These are phyloP conservation scores for Cliona cf. orientalis DNA, from an alignment of 37 sponge, comb jelly and placozoan species.

Conservation along the genomic window DNA sequence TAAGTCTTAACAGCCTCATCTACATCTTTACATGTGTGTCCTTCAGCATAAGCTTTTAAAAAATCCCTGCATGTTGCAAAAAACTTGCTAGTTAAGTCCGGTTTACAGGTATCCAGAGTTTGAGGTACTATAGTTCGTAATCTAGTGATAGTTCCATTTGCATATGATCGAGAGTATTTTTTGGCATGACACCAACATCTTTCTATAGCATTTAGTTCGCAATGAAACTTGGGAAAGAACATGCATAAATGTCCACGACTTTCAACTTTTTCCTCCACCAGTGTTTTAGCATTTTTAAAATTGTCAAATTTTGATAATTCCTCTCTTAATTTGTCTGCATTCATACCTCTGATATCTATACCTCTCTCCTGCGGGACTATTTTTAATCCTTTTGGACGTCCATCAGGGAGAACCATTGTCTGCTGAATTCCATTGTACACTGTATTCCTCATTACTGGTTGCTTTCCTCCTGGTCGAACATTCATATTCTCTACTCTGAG, in stretches of 20 bases:
- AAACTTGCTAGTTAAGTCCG: slow-evolving; percentile 28
- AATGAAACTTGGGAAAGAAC: slow-evolving; percentile 54
- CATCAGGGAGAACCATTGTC: too few relatives aligned
- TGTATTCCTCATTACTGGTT: too few relatives aligned
- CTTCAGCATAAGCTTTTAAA: slow-evolving; percentile 32
- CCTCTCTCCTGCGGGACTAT: slow-evolving; percentile 47
- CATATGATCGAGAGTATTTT: not conserved
- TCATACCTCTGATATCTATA: too few relatives aligned
- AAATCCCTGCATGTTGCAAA: slow-evolving; percentile 35
- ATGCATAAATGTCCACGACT: slow-evolving; percentile 31
- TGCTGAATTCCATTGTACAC: too few relatives aligned
- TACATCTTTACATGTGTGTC: slow-evolving; percentile 7
- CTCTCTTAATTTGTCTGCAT: slow-evolving; percentile 32
- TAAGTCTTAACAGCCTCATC: slow-evolving; percentile 16
- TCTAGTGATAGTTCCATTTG: slow-evolving; percentile 36
- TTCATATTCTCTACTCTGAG: too few relatives aligned
- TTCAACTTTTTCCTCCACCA: slow-evolving; percentile 38
- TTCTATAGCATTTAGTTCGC: slow-evolving; percentile 57
- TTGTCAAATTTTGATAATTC: slow-evolving; percentile 28
- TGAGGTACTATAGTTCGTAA: slow-evolving; percentile 33
- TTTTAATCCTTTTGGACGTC: slow-evolving; percentile 43
- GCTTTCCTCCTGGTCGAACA: too few relatives aligned
- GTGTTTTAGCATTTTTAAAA: slow-evolving; percentile 21
- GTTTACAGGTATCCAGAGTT: slow-evolving; percentile 31
- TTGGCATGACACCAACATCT: slow-evolving; percentile 16